A percentile compares a stretch with the other conserved stretches of the same genome.
Evolutionary conservation across 2,113 vertebrate genomes (phyloP).

Genomic region (Labeo rohita): DNA sequence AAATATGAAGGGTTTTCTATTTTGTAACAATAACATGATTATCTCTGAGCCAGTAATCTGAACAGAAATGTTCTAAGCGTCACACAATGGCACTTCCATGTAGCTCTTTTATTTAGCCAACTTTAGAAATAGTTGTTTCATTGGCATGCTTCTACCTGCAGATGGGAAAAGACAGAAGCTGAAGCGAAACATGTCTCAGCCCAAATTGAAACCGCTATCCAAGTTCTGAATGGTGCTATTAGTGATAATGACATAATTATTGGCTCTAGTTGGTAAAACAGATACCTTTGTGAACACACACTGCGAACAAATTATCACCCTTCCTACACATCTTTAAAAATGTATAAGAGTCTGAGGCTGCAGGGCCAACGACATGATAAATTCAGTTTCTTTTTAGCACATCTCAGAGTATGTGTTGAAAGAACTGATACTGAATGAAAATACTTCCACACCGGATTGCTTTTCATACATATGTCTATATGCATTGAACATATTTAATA

Average conservation of each 20-base stretch:
- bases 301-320: constrained; percentile 41
- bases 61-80: neutral
- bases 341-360: constrained; percentile 29
- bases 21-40: constrained; percentile 26
- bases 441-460: neutral
- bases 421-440: constrained; percentile 3
- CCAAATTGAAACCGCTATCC: constrained; percentile 28
- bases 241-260: constrained; percentile 55
- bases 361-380: constrained; percentile 17
- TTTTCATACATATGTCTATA: neutral
- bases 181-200: constrained; percentile 12
- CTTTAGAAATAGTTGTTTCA: constrained; percentile 27
- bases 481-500: neutral
- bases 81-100: neutral
- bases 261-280: constrained; percentile 46
- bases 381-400: constrained; percentile 2
- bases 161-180: constrained; percentile 25
- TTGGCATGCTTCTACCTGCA: constrained; percentile 23
- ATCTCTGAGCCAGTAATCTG: neutral
- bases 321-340: constrained; percentile 40
- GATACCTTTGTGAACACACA: constrained; percentile 49
- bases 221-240: constrained; percentile 48
- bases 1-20: constrained; percentile 7
- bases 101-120: constrained; percentile 13
- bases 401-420: neutral